A percentile compares a stretch with the other conserved stretches of the same genome.
These are phyloP conservation scores for Torymus tubicola DNA, from an alignment of 2,888 invertebrate species.

Conservation along the genomic window DNA sequence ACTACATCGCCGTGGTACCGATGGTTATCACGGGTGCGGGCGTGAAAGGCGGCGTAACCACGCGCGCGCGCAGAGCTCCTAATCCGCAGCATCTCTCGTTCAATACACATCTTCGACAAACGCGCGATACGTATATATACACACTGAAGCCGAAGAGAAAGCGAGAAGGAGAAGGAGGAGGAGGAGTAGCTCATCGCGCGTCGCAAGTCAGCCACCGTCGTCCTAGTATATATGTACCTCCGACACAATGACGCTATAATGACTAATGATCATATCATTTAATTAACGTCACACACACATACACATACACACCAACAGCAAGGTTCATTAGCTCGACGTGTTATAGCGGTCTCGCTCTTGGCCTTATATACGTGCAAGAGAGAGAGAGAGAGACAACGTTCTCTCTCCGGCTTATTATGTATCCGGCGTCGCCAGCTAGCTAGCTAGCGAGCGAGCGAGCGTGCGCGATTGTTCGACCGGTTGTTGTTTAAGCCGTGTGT, in stretches of 20 bases:
- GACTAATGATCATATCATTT: conserved; percentile 77
- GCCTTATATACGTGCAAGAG: conserved; percentile 2
- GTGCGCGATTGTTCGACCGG: conserved; percentile 66
- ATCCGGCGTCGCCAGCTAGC: conserved; percentile 69
- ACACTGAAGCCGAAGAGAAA: conserved; percentile 20
- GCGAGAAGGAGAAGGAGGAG: background rate
- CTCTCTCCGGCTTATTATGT: conserved; percentile 72
- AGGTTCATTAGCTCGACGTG: conserved; percentile 70
- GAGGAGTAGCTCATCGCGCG: too few species aligned
- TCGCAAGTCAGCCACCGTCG: conserved; percentile 22
- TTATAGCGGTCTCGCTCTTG: background rate
- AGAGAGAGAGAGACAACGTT: conserved; percentile 60
- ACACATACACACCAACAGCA: conserved; percentile 66
- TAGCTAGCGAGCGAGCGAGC: conserved; percentile 59
- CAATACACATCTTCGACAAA: conserved; percentile 35
- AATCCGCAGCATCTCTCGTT: background rate
- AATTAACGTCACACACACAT: conserved; percentile 73
- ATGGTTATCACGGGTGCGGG: background rate
- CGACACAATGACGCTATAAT: conserved; percentile 74
- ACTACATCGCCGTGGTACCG: background rate
- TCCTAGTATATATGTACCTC: conserved; percentile 40
- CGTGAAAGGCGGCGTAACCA: conserved; percentile 19
- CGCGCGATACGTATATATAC: background rate
- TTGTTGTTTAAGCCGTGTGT: conserved; percentile 67
- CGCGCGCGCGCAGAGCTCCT: background rate